These are phyloP conservation scores for Vanacampus margaritifer DNA, from an alignment of 2,113 vertebrate genomes.

Conservation along the genomic window DNA sequence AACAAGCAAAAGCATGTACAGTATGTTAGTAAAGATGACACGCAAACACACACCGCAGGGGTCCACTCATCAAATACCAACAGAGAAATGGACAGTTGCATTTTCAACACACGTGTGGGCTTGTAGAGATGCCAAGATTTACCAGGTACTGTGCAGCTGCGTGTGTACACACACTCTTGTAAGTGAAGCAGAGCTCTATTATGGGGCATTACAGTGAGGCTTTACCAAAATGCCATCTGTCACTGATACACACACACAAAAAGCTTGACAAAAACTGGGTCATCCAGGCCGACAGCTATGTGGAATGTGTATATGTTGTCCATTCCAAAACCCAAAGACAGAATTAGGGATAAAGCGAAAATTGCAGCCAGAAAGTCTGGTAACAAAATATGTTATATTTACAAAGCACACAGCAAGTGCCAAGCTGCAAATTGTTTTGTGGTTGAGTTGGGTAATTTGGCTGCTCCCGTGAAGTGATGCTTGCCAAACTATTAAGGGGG, in stretches of 20 bases:
- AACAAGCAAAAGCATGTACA: slow-evolving; percentile 19
- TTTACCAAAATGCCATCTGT: slow-evolving; percentile 62
- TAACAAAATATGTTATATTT: slow-evolving; percentile 8
- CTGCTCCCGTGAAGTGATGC: background rate
- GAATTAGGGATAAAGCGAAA: slow-evolving; percentile 26
- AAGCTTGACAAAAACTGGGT: slow-evolving; percentile 53
- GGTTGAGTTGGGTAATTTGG: background rate
- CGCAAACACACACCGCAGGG: background rate
- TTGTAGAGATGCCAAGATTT: slow-evolving; percentile 19
- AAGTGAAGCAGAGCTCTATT: slow-evolving; percentile 50
- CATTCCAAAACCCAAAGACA: slow-evolving; percentile 10
- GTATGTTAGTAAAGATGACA: background rate
- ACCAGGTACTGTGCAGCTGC: slow-evolving; percentile 23
- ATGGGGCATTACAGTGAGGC: slow-evolving; percentile 51
- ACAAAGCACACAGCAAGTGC: background rate
- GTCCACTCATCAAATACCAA: slow-evolving; percentile 31
- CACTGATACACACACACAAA: slow-evolving; percentile 25
- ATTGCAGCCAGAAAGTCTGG: slow-evolving; percentile 1
- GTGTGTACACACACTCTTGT: slow-evolving; percentile 15
- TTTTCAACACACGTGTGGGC: slow-evolving; percentile 9
- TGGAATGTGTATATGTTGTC: slow-evolving; percentile 24
- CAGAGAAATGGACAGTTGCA: slow-evolving; percentile 29
- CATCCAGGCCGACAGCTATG: slow-evolving; percentile 34
- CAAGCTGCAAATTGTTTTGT: background rate
- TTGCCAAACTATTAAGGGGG: background rate